Conservation (phyloP, 2,113 vertebrate genomes). For the Marmota monax region DNA sequence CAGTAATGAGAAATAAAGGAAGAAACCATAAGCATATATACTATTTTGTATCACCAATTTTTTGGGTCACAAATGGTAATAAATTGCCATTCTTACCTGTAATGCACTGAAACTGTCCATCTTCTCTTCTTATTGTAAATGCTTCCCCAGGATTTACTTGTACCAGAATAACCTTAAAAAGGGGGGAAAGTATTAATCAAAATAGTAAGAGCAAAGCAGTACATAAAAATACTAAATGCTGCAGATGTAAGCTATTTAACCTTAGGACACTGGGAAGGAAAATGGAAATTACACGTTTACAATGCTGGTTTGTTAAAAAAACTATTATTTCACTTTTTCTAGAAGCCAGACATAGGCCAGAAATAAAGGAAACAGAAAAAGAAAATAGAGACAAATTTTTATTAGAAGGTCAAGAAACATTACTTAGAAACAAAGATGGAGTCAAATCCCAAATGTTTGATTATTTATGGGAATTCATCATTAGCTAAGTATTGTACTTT, state of each 20-base stretch:
- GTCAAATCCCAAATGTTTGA: conserved; percentile 13
- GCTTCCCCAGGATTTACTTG: conserved; percentile 99
- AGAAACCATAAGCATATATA: not conserved
- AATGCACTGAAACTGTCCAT: conserved; percentile 99
- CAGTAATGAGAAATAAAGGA: not conserved
- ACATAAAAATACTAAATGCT: no score
- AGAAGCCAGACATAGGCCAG: not conserved
- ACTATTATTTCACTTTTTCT: conserved; percentile 46
- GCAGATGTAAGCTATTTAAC: conserved; percentile 8
- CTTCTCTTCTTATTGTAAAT: conserved; percentile 99
- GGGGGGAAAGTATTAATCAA: conserved; percentile 72
- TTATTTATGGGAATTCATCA: not conserved
- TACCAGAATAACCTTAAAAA: conserved; percentile 98
- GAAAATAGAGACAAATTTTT: not conserved
- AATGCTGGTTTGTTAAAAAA: not conserved
- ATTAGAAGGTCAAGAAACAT: not conserved
- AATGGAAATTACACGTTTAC: not conserved
- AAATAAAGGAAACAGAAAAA: conserved; percentile 31
- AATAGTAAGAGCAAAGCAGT: conserved; percentile 9
- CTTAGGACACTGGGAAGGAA: not conserved
- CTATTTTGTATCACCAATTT: not conserved
- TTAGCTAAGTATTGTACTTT: not conserved
- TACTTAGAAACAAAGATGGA: conserved; percentile 45
- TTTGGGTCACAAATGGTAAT: conserved; percentile 58
- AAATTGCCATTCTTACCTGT: conserved; percentile 92